These are phyloP conservation scores for Anneissia japonica DNA, from an alignment of 35 echinoderm and acorn worm species.

Conservation along the genomic window DNA sequence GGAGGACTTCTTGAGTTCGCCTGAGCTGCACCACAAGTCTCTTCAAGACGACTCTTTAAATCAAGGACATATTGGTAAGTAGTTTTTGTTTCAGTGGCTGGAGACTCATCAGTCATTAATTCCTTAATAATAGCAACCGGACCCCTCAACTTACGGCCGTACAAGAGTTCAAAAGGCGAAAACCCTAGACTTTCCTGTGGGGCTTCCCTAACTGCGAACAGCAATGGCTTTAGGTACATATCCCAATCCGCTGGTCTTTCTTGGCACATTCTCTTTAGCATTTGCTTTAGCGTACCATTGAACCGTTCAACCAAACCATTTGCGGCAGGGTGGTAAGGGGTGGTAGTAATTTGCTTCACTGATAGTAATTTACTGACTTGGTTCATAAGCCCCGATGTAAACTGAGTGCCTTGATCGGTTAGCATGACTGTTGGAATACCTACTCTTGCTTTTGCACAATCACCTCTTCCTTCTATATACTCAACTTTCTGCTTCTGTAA, in stretches of 20 bases:
- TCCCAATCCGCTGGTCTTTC: constrained; percentile 25
- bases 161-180: constrained; percentile 48
- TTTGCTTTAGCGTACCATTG: background rate
- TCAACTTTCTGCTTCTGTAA: no score
- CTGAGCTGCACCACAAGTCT: background rate
- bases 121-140: constrained; percentile 24
- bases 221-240: constrained; percentile 5
- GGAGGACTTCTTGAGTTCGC: background rate
- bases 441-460: no score
- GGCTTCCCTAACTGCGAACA: constrained; percentile 7
- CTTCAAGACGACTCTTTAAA: background rate
- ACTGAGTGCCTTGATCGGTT: no score
- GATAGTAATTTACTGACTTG: no score
- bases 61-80: no score
- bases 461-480: no score
- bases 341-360: background rate
- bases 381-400: no score
- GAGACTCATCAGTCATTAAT: constrained; percentile 9
- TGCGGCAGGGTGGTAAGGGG: background rate
- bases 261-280: background rate
- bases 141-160: constrained; percentile 29
- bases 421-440: no score
- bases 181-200: constrained; percentile 23
- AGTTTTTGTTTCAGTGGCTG: background rate
- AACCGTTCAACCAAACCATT: background rate